phyloP scores from a whole-genome alignment of 2,888 invertebrate genomes.

The Hypomecis punctinalis region DNA sequence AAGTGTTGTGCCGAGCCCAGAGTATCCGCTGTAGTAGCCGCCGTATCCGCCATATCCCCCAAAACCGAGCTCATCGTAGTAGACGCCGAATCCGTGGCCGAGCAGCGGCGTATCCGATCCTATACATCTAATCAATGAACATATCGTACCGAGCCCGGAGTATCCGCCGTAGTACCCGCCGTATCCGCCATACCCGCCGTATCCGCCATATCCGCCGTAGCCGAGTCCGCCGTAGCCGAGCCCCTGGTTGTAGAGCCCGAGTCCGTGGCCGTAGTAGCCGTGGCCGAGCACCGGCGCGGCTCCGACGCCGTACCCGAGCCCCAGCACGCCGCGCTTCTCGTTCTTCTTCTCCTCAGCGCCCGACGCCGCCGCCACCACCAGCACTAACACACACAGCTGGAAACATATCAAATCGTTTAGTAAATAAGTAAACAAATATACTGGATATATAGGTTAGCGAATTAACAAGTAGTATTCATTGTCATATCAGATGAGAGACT shows the following conservation, averaged over 20 bases:
- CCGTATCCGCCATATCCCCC: constrained; percentile 35
- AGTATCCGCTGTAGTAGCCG: not conserved
- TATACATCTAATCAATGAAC: too few species aligned
- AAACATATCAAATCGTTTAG: not conserved
- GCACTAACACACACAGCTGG: constrained; percentile 68
- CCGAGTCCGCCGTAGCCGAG: constrained; percentile 58
- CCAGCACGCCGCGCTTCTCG: constrained; percentile 78
- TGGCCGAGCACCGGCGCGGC: constrained; percentile 48
- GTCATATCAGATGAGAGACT: too few species aligned
- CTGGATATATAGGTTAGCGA: too few species aligned
- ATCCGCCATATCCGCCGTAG: not conserved
- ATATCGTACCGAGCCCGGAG: constrained; percentile 1
- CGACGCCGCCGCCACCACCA: constrained; percentile 64
- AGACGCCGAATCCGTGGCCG: not conserved
- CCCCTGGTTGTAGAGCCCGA: constrained; percentile 59
- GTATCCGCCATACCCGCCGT: not conserved
- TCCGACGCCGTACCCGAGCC: constrained; percentile 69
- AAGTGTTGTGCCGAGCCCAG: not conserved
- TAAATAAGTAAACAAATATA: too few species aligned
- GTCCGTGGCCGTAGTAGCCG: constrained; percentile 60
- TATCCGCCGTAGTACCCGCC: constrained; percentile 6
- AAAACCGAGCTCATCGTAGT: constrained; percentile 22
- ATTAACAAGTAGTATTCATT: too few species aligned
- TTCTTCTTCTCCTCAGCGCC: constrained; percentile 77
- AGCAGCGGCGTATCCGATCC: not conserved